Evolutionary conservation across 1,140 invertebrate genomes (phyloP).

Genomic region (Triops cancriformis): DNA sequence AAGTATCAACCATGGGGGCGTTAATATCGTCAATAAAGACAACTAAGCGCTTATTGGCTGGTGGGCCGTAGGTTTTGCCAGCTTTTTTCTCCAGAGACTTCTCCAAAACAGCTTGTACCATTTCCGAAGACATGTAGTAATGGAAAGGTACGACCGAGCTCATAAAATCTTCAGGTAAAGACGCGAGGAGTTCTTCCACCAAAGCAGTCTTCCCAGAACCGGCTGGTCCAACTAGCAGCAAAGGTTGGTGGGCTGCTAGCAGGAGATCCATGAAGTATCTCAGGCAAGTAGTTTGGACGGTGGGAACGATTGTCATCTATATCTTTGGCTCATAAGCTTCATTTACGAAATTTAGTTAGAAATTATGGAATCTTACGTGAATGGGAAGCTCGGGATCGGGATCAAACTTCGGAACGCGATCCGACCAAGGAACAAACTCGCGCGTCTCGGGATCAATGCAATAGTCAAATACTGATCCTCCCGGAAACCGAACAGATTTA

Average conservation of each 20-base stretch:
- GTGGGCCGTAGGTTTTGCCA: conserved; percentile 88
- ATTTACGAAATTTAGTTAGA: background rate
- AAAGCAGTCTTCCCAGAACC: conserved; percentile 86
- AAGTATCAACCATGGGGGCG: conserved; percentile 92
- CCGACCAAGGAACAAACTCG: conserved; percentile 80
- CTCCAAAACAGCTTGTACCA: conserved; percentile 89
- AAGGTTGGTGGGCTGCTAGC: conserved; percentile 76
- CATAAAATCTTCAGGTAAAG: conserved; percentile 74
- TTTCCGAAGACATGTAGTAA: conserved; percentile 92
- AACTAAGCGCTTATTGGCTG: conserved; percentile 85
- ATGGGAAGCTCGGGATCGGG: conserved; percentile 83
- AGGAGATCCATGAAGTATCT: conserved; percentile 82
- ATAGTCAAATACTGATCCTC: conserved; percentile 85
- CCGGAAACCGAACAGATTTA: conserved; percentile 88
- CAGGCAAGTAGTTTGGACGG: conserved; percentile 82
- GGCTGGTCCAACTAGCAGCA: conserved; percentile 67
- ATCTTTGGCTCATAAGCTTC: conserved; percentile 16
- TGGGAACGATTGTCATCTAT: conserved; percentile 82
- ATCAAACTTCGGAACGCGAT: conserved; percentile 80
- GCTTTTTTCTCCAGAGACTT: conserved; percentile 96
- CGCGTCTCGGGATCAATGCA: conserved; percentile 84
- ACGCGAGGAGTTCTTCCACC: conserved; percentile 71
- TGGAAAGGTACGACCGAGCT: conserved; percentile 91
- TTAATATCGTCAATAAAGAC: conserved; percentile 98
- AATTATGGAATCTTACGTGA: conserved; percentile 50